Base-by-base conservation (phyloP, 1,140 invertebrate species). In the Zaprionus kolodkinae region DNA sequence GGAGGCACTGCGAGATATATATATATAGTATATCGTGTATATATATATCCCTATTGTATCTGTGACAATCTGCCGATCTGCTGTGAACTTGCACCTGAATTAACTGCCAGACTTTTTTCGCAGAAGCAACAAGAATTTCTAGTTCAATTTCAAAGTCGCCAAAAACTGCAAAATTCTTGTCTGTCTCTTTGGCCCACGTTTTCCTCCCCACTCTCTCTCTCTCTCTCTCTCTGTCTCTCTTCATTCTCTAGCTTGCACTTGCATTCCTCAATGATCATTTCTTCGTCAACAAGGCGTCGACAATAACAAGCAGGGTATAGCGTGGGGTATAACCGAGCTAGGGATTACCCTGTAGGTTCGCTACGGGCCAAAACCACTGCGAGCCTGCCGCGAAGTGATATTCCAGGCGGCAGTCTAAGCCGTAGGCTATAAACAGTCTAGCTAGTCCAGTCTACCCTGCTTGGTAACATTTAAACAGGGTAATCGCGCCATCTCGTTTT, bases 1-100 rank as follows among this genome's bases (percentile, higher is more conserved):
- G 38, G n/a, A 40, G 38, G n/a, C 38, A 15, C n/a, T 43, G n/a
- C 40, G 0, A 11, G 21, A 50, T 50, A 21, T 48, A 50, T 21
- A 50, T 50, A 50, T 12, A 12, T 21, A 11, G 4, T 21, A 48
- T 48, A 48, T n/a, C n/a, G n/a, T 48, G 21, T 21, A 21, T n/a
- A n/a, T n/a, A n/a, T n/a, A n/a, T n/a, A n/a, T n/a, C n/a, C n/a
- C 17, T 45, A 45, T 45, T 10, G 25, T 48, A 9, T 3, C 2
- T 6, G 10, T 21, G 45, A 3, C 27, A 5, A 50, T 25, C 45
- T 17, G 45, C 17, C 45, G 45, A 11, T 40, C 33, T 43, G 38
- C 35, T 66, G 57, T 73, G 25, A 52, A 67, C 70, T 72, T 72
- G 54, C 55, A 27, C 27, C 61, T 65, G 21, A 71, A 71, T 71